These are phyloP conservation scores for Leptatherina wallacei DNA, from an alignment of 2,797 vertebrate species.

Conservation along the genomic window DNA sequence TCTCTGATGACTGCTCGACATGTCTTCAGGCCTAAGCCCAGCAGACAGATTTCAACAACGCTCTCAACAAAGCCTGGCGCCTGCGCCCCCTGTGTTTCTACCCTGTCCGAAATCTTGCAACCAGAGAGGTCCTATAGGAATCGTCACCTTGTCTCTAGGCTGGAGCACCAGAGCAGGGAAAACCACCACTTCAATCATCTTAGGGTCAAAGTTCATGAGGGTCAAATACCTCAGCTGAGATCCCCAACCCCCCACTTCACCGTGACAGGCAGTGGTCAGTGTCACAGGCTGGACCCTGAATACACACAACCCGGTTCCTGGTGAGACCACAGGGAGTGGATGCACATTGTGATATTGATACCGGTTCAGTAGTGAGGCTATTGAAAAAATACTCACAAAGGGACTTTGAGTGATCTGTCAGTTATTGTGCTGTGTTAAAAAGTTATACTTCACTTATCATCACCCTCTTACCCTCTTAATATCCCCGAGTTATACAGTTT, in stretches of 20 bases:
- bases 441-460: constrained; percentile 52
- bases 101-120: constrained; percentile 75
- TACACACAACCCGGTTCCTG: constrained; percentile 54
- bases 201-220: constrained; percentile 74
- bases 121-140: constrained; percentile 82
- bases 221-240: constrained; percentile 85
- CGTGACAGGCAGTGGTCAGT: constrained; percentile 82
- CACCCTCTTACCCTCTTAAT: constrained; percentile 54
- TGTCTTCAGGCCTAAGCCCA: constrained; percentile 72
- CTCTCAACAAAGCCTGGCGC: constrained; percentile 78
- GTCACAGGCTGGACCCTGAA: constrained; percentile 69
- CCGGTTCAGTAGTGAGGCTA: constrained; percentile 57
- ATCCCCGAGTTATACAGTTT: constrained; percentile 30
- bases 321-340: constrained; percentile 50
- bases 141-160: constrained; percentile 84
- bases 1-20: constrained; percentile 69
- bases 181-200: constrained; percentile 84
- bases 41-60: constrained; percentile 79
- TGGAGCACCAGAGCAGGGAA: constrained; percentile 77
- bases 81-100: constrained; percentile 64
- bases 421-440: constrained; percentile 72
- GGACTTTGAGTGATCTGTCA: constrained; percentile 65
- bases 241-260: constrained; percentile 74
- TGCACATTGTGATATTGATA: constrained; percentile 65
- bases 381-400: constrained; percentile 66